Percentiles rank a stretch among this genome's conserved stretches.
These are phyloP conservation scores for Diadema setosum DNA, from an alignment of 35 echinoderm and acorn worm genomes.

Conservation along the genomic window DNA sequence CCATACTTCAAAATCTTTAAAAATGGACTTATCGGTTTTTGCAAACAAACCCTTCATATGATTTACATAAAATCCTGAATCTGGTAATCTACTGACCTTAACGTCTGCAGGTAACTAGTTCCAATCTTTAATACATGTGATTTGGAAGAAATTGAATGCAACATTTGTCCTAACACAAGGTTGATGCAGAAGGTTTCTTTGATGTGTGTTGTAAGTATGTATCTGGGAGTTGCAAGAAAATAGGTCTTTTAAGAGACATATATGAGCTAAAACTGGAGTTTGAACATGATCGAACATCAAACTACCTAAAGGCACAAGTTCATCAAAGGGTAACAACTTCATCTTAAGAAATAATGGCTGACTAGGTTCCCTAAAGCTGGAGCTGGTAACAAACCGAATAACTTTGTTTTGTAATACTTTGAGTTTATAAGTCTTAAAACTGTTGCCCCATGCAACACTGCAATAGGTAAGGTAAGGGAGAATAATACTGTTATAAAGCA, in stretches of 20 bases:
- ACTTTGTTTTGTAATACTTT: not conserved
- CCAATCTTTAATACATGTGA: not conserved
- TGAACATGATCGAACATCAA: not conserved
- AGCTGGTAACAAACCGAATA: not conserved
- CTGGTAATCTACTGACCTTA: too few relatives aligned
- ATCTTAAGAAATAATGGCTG: not conserved
- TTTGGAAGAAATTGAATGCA: not conserved
- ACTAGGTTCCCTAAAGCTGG: not conserved
- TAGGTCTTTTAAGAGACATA: not conserved
- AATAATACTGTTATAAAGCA: not conserved
- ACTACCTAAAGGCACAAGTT: not conserved
- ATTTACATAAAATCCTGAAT: too few relatives aligned
- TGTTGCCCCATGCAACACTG: not conserved
- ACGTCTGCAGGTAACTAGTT: not conserved
- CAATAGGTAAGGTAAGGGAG: not conserved
- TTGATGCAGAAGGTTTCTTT: too few relatives aligned
- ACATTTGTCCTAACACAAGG: not conserved
- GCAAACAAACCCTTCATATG: too few relatives aligned
- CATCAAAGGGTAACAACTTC: not conserved
- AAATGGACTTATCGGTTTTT: too few relatives aligned
- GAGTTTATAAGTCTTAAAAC: not conserved
- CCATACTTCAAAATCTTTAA: too few relatives aligned
- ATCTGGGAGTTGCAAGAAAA: not conserved
- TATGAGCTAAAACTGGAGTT: not conserved
- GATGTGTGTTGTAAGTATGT: not conserved